phyloP scores from a whole-genome alignment of 2,113 vertebrate species.

The Indicator maculatus region DNA sequence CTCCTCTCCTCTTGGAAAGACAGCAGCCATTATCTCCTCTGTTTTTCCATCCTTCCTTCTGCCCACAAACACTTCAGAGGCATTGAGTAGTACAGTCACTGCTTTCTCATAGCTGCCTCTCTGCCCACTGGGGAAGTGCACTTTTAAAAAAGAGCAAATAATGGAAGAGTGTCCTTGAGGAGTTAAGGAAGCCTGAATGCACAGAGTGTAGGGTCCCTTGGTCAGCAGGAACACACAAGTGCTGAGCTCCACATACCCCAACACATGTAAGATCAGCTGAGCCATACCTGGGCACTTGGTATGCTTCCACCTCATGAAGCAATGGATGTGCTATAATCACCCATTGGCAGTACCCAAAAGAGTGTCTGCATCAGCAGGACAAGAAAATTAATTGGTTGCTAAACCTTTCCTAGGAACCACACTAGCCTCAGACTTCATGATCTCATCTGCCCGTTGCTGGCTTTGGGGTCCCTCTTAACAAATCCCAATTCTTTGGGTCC shows the following conservation, averaged over 20 bases:
- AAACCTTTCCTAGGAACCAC: slow-evolving; percentile 7
- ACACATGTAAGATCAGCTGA: background rate
- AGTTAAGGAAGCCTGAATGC: background rate
- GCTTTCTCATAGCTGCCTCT: background rate
- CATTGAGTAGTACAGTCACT: background rate
- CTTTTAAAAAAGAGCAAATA: background rate
- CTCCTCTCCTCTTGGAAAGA: background rate
- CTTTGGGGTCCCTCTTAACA: background rate
- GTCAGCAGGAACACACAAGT: background rate
- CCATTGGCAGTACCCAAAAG: background rate
- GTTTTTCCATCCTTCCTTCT: background rate
- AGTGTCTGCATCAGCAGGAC: background rate
- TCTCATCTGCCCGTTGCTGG: slow-evolving; percentile 8
- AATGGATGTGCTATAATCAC: background rate
- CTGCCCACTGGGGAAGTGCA: accelerated
- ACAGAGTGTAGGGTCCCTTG: background rate
- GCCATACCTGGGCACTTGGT: background rate
- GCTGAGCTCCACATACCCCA: accelerated
- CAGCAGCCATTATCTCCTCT: background rate
- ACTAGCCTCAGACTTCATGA: slow-evolving; percentile 4
- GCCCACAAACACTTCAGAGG: background rate
- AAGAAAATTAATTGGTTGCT: background rate
- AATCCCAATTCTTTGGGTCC: background rate
- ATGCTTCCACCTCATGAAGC: background rate
- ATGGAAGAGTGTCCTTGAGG: background rate